These are phyloP conservation scores for Bubo scandiacus DNA, from an alignment of 2,113 vertebrate genomes.

Conservation along the genomic window DNA sequence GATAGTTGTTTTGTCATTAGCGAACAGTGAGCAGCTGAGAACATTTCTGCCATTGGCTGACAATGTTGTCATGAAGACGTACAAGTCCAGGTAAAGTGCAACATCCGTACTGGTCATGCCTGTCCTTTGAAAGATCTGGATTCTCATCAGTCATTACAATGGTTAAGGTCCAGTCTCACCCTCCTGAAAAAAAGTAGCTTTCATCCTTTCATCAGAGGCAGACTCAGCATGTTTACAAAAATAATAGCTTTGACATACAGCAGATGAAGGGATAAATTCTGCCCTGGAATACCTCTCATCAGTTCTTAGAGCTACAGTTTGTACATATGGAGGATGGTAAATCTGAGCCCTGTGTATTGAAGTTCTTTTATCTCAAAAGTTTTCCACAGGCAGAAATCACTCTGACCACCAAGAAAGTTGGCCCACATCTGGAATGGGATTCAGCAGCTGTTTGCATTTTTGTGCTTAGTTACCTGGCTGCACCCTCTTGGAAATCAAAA, in stretches of 20 bases:
- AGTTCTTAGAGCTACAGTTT: background rate
- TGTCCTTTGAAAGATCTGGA: background rate
- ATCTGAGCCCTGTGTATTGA: background rate
- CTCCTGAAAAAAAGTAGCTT: background rate
- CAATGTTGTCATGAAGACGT: background rate
- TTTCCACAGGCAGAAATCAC: slow-evolving; percentile 32
- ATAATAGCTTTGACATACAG: background rate
- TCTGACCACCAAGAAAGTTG: slow-evolving; percentile 47
- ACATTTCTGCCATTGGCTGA: background rate
- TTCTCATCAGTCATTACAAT: background rate
- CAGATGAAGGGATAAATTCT: slow-evolving; percentile 22
- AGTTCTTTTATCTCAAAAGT: slow-evolving; percentile 20
- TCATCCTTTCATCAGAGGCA: slow-evolving; percentile 7
- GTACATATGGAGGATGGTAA: background rate
- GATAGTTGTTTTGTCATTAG: slow-evolving; percentile 27
- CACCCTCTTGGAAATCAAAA: slow-evolving; percentile 34
- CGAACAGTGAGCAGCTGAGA: background rate
- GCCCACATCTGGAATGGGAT: slow-evolving; percentile 12
- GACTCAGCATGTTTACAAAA: background rate
- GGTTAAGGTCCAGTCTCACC: background rate
- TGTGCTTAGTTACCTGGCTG: slow-evolving; percentile 22
- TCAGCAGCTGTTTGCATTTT: slow-evolving; percentile 41
- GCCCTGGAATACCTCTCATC: background rate
- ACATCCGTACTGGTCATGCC: background rate
- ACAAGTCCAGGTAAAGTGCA: background rate